Conservation (phyloP, 2,797 vertebrate species). For the Balearica regulorum region DNA sequence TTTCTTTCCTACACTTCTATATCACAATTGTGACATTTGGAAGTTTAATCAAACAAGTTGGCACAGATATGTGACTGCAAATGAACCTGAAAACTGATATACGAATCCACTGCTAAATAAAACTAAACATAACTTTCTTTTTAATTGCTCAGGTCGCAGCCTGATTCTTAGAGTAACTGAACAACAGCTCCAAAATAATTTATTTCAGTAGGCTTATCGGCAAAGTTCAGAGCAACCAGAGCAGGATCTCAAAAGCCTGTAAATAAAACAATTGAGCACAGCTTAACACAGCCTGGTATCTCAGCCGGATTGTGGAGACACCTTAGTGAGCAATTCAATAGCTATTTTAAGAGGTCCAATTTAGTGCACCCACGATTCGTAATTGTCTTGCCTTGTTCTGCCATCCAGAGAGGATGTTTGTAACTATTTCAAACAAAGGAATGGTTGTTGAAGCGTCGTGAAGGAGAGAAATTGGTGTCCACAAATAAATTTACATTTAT, state of each 20-base stretch:
- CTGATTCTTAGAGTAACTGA: background rate
- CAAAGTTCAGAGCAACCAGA: background rate
- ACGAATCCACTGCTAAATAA: background rate
- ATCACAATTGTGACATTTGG: background rate
- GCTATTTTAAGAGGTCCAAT: background rate
- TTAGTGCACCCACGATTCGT: background rate
- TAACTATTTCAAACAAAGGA: background rate
- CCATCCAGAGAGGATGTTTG: background rate
- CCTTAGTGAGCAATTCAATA: background rate
- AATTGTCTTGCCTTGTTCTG: background rate
- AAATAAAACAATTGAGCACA: background rate
- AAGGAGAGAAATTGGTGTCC: background rate
- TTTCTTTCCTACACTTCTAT: background rate
- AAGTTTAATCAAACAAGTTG: background rate
- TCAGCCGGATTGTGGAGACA: background rate
- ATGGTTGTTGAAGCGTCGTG: background rate
- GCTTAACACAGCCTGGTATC: background rate
- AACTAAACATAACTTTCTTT: background rate
- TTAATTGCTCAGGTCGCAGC: background rate
- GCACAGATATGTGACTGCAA: background rate
- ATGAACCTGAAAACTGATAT: background rate
- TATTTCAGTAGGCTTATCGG: background rate
- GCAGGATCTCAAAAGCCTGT: background rate
- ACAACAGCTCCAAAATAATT: background rate
- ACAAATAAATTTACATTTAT: background rate